Evolutionary conservation across 1,140 invertebrate genomes (phyloP).

Genomic region (Drosophila persimilis): DNA sequence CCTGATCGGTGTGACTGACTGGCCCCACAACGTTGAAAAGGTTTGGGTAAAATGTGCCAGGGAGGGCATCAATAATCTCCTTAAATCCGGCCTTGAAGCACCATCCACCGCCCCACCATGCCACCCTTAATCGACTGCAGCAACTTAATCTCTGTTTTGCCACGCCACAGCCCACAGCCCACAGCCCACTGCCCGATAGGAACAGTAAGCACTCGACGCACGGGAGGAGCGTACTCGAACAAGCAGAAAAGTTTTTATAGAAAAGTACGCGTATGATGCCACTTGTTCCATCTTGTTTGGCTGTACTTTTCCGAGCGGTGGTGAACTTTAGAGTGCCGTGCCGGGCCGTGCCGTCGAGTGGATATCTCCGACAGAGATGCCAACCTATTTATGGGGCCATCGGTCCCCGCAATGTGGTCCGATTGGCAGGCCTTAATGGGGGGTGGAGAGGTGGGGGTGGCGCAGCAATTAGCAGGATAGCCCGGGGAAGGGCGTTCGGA

Average conservation of each 20-base stretch:
- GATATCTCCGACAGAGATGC: neutral
- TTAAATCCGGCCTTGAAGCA: no score
- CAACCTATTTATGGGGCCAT: conserved; percentile 9
- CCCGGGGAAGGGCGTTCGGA: neutral
- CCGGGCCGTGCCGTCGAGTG: neutral
- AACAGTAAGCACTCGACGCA: conserved; percentile 44
- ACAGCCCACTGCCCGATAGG: neutral
- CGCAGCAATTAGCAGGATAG: conserved; percentile 17
- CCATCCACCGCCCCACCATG: no score
- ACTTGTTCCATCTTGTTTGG: conserved; percentile 34
- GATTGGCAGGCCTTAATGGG: conserved; percentile 11
- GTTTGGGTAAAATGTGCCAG: no score
- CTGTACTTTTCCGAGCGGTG: conserved; percentile 16
- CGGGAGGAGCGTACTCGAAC: conserved; percentile 11
- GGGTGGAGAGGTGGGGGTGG: neutral
- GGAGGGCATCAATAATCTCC: no score
- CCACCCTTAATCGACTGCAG: no score
- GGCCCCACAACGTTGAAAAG: no score
- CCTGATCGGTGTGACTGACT: no score
- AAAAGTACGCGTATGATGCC: conserved; percentile 32
- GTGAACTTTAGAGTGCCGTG: conserved; percentile 24
- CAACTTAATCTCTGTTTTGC: conserved; percentile 33
- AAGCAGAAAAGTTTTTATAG: conserved; percentile 26
- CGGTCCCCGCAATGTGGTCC: neutral
- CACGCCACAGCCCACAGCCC: neutral